phyloP scores from a whole-genome alignment of 2,113 vertebrate genomes.

The Boleophthalmus pectinirostris region DNA sequence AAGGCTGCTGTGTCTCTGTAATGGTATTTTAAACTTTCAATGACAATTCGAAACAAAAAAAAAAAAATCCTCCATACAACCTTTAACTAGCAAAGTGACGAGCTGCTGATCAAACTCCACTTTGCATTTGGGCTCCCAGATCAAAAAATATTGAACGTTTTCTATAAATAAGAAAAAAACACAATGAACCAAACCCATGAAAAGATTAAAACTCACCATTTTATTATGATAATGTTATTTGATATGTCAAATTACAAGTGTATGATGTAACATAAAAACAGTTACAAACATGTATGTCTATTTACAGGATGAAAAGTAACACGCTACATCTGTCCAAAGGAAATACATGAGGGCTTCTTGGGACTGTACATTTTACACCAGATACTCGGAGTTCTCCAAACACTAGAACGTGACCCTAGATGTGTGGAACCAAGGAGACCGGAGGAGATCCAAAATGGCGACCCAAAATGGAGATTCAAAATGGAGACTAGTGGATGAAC shows the following conservation, averaged over 20 bases:
- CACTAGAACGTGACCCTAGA: slow-evolving; percentile 74
- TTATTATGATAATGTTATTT: slow-evolving; percentile 91
- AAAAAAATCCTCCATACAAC: too few relatives aligned
- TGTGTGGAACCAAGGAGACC: slow-evolving; percentile 77
- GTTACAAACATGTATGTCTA: slow-evolving; percentile 94
- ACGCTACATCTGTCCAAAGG: slow-evolving; percentile 86
- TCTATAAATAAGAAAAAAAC: neutral
- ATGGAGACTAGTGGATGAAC: slow-evolving; percentile 86
- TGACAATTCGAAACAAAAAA: too few relatives aligned
- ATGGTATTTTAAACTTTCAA: too few relatives aligned
- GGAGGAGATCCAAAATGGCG: slow-evolving; percentile 37
- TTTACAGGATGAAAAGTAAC: slow-evolving; percentile 93
- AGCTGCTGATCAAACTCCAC: too few relatives aligned
- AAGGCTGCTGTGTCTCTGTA: too few relatives aligned
- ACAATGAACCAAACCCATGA: slow-evolving; percentile 34
- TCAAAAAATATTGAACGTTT: too few relatives aligned
- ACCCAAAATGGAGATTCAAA: slow-evolving; percentile 74
- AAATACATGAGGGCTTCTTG: slow-evolving; percentile 86
- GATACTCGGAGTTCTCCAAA: slow-evolving; percentile 83
- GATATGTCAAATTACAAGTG: slow-evolving; percentile 91
- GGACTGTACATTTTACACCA: slow-evolving; percentile 89
- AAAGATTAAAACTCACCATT: slow-evolving; percentile 86
- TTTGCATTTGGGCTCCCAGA: too few relatives aligned
- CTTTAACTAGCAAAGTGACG: too few relatives aligned
- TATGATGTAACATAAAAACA: slow-evolving; percentile 91